A percentile compares a stretch with the other conserved stretches of the same genome.
These are phyloP conservation scores for Varanus salvator DNA, from an alignment of 2,113 vertebrate genomes.

Conservation along the genomic window DNA sequence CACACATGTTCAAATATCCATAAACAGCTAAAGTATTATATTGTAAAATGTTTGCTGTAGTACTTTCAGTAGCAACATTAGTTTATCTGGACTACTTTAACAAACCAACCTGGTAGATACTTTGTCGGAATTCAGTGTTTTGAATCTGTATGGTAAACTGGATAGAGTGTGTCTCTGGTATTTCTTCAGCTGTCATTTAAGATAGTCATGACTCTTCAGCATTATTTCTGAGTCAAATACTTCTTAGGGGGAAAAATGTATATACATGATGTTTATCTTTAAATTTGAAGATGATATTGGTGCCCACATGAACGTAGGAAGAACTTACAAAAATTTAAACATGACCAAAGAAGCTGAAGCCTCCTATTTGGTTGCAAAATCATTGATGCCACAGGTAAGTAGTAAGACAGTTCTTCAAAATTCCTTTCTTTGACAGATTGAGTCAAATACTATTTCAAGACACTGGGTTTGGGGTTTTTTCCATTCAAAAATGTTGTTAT, in stretches of 20 bases:
- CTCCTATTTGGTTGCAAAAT: conserved; percentile 94
- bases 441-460: no score
- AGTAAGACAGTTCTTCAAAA: conserved; percentile 11
- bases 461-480: neutral
- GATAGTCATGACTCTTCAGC: neutral
- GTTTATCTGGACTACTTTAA: neutral
- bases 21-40: neutral
- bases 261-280: conserved; percentile 23
- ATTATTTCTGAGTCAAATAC: rapidly evolving
- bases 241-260: neutral
- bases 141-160: neutral
- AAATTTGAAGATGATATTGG: conserved; percentile 91
- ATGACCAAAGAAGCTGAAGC: conserved; percentile 95
- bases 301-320: conserved; percentile 98
- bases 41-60: neutral
- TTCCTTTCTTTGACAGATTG: neutral
- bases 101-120: neutral
- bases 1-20: neutral
- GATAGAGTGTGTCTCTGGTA: neutral
- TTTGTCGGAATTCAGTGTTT: neutral
- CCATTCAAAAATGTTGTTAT: neutral
- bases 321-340: conserved; percentile 98
- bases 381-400: conserved; percentile 96
- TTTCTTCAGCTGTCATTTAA: neutral
- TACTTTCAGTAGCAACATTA: neutral